phyloP scores from a whole-genome alignment of 53 echinoderm and acorn worm genomes.

The Hippasteria phrygiana region DNA sequence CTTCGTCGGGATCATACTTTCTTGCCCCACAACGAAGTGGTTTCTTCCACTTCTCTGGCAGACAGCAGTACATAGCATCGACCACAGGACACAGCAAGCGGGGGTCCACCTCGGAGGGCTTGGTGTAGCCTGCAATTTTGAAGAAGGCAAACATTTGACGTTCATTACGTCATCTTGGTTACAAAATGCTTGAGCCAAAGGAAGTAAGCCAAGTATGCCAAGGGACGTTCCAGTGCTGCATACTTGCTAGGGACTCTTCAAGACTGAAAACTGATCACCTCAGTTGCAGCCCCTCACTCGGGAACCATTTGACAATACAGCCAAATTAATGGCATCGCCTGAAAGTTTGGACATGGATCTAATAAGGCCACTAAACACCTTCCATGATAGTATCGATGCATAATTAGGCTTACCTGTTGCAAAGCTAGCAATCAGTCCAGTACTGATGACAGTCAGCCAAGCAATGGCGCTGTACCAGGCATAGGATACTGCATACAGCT shows the following conservation, averaged over 20 bases:
- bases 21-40: conserved; percentile 78
- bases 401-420: conserved; percentile 79
- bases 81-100: conserved; percentile 76
- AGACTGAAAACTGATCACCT: too few relatives aligned
- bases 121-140: conserved; percentile 54
- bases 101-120: conserved; percentile 88
- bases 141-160: not conserved
- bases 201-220: too few relatives aligned
- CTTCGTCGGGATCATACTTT: conserved; percentile 29
- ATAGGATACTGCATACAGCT: conserved; percentile 88
- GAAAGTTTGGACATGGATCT: too few relatives aligned
- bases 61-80: conserved; percentile 95
- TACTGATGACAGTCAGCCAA: conserved; percentile 76
- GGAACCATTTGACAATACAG: too few relatives aligned
- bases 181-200: too few relatives aligned
- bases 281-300: too few relatives aligned
- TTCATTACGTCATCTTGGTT: too few relatives aligned
- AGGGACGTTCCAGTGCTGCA: too few relatives aligned
- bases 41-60: conserved; percentile 79
- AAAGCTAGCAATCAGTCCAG: conserved; percentile 92
- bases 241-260: too few relatives aligned
- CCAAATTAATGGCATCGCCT: too few relatives aligned
- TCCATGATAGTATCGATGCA: too few relatives aligned
- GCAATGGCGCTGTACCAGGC: conserved; percentile 95
- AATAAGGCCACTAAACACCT: too few relatives aligned